Percentiles rank a stretch among this genome's conserved stretches.
Conservation (phyloP, 2,113 vertebrate species). For the Peromyscus leucopus region DNA sequence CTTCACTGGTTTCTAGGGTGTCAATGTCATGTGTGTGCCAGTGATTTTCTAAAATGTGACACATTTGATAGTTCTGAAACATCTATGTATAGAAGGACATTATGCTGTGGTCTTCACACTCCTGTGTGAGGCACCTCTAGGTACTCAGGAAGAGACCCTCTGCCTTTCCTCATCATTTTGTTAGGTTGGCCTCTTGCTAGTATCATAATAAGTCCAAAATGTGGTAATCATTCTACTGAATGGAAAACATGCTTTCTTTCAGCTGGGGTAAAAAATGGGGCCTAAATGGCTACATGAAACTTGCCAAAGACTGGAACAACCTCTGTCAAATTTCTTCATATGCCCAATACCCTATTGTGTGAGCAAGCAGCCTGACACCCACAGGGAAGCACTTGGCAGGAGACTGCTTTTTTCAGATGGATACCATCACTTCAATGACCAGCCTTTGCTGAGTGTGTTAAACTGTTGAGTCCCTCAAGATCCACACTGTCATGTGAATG, state of each 20-base stretch:
- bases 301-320: conserved; percentile 90
- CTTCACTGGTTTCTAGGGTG: not conserved
- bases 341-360: conserved; percentile 89
- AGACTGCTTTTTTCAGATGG: not conserved
- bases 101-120: not conserved
- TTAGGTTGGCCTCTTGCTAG: not conserved
- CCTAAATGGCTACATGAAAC: conserved; percentile 88
- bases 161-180: not conserved
- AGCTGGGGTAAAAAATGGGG: conserved; percentile 92
- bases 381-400: not conserved
- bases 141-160: not conserved
- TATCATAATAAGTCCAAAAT: not conserved
- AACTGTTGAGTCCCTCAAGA: conserved; percentile 65
- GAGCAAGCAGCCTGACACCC: conserved; percentile 36
- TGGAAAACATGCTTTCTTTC: conserved; percentile 38
- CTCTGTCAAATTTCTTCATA: conserved; percentile 90
- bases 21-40: not conserved
- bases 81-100: not conserved
- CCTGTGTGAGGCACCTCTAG: not conserved
- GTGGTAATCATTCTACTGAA: not conserved
- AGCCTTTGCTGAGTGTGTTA: conserved; percentile 58
- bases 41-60: conserved; percentile 2
- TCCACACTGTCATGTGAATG: conserved; percentile 71
- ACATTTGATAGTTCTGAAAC: not conserved
- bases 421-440: conserved; percentile 66